Evolutionary conservation across 2,113 vertebrate species (phyloP), one percentile per base, ranked within the genome.

Genomic region (Thalassarche chlororhynchos): DNA sequence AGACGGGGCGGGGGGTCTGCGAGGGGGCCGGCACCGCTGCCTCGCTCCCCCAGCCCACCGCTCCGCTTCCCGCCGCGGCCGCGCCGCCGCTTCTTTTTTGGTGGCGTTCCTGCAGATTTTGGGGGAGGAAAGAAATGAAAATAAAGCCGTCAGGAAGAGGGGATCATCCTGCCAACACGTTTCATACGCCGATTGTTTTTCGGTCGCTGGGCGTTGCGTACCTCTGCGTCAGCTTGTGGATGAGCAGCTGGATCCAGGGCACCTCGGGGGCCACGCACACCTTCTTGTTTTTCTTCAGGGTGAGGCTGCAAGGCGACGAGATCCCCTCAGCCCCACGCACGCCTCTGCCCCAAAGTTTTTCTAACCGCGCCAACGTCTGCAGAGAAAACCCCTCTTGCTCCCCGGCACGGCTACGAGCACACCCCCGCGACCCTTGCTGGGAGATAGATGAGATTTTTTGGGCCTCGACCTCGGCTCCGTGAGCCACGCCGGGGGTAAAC

Each of bases 181-280:
- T 12, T 1, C 61, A 8, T 8, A 6, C 0, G 4, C 32, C 0
- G 0, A 34, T 29, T 4, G 34, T 3, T 25, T 51, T 44, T 31
- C 0, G 5, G 32, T 2, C 0, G 1, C 26, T 2, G 16, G 26
- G 52, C 11, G 2, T 26, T 10, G 4, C 13, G 0, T 89, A 97
- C 95, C 90, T 92, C 87, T 96, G 87, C 24, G 0, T 47, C 91
- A 97, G 93, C 89, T 86, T 95, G 44, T 57, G 57, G 84, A 97
- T 38, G 78, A 97, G 90, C 83, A 96, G n/a, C 92, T 96, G 96
- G 93, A 97, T 96, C 97, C 97, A 97, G 36, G 95, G 76, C 0
- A 88, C 96, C 64, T 94, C 92, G 0, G 97, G 97, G 32, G 72
- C 16, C 87, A 97, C 95, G 0, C 97, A 97, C 31, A 96, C 87